Evolutionary conservation across 2,888 invertebrate species (phyloP), one percentile per base, ranked within the genome.

Genomic region (Trichogramma dendrolimi): DNA sequence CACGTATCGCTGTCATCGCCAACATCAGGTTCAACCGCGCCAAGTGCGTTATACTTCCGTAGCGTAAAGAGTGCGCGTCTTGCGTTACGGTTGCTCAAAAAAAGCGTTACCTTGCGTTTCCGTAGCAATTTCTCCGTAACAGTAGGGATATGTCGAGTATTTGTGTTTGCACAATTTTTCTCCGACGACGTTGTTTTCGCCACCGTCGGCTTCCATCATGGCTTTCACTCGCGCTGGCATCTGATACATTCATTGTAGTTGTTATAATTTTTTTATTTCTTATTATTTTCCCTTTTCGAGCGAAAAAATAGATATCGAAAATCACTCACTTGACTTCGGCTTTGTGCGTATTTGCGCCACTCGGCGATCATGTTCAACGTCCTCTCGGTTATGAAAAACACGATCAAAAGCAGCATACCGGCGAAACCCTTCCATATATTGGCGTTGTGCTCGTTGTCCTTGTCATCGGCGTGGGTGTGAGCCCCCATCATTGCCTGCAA

Each of bases 371-470:
- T 84, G 5, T 89, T 89, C 42, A 94, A 80, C 0, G 90, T 86
- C 73, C 92, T 89, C 76, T 96, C 96, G 4, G 90, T 90, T 68
- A 94, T 86, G 76, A 95, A 95, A 82, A 96, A 96, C 79, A 94
- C 86, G 6, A 93, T 89, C 4, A 96, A 86, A 1, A 95, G 94
- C 58, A 85, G 73, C 78, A 93, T 87, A 1, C 91, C 91, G 0
- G 90, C 88, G 39, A 95, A 81, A 1, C 96, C 96, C 75, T 92
- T 92, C 86, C 88, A 91, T 82, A 92, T 89, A 70, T 90, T 91
- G 64, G 85, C 83, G 47, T 85, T 84, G 69, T 92, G 89, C 0
- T 83, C 80, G 46, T 79, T 77, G 39, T 74, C 74, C 27, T 10
- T 55, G 55, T 76, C 71, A 60, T 77, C 74, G 14, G 27, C 27